phyloP scores from a whole-genome alignment of 2,113 vertebrate genomes.

The Psilopogon haemacephalus region DNA sequence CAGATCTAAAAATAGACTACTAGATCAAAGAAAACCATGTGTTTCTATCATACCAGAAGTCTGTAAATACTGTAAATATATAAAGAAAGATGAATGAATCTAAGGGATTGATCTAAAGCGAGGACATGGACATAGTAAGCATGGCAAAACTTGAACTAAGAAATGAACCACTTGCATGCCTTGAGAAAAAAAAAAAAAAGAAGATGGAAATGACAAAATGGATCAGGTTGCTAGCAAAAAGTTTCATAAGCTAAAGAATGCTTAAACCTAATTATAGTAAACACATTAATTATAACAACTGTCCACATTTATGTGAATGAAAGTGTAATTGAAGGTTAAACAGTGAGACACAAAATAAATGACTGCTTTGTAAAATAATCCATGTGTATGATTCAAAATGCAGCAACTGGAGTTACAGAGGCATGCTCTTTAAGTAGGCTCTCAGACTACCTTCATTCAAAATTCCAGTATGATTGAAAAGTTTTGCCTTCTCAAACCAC shows the following conservation, averaged over 20 bases:
- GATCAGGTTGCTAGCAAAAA: not conserved
- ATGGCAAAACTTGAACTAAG: not conserved
- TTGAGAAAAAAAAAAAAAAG: not conserved
- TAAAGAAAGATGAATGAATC: not conserved
- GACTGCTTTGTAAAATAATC: not conserved
- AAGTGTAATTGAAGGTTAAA: not conserved
- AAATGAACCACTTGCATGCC: accelerated
- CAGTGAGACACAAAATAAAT: not conserved
- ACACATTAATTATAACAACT: not conserved
- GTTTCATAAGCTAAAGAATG: not conserved
- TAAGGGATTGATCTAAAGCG: not conserved
- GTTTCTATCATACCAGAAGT: not conserved
- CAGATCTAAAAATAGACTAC: not conserved
- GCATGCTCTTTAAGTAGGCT: not conserved
- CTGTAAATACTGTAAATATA: not conserved
- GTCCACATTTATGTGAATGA: not conserved
- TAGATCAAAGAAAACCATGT: not conserved
- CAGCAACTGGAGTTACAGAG: not conserved
- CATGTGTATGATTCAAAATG: not conserved
- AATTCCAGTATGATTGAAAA: not conserved
- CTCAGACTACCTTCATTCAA: not conserved
- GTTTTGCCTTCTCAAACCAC: not conserved
- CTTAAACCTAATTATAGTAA: not conserved
- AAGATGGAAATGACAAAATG: not conserved
- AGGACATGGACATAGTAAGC: not conserved